phyloP scores from a whole-genome alignment of 2,113 vertebrate species.

The Nothoprocta pentlandii region DNA sequence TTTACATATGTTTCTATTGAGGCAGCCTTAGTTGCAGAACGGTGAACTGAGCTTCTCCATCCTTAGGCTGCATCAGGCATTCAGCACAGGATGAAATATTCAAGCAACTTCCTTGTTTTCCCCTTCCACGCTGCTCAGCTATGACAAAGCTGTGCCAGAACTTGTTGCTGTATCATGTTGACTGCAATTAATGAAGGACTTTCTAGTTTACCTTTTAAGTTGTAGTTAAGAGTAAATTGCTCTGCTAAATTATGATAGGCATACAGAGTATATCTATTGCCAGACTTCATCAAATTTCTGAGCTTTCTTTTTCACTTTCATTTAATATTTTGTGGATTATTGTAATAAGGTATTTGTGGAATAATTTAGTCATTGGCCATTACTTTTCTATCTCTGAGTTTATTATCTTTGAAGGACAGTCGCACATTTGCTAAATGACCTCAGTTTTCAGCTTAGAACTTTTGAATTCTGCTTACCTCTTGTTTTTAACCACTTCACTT shows the following conservation, averaged over 20 bases:
- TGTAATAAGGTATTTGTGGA: not conserved
- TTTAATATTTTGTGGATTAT: not conserved
- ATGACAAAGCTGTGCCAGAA: not conserved
- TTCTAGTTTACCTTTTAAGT: not conserved
- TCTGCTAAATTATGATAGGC: not conserved
- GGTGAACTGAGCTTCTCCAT: not conserved
- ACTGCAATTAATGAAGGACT: not conserved
- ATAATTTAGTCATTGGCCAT: not conserved
- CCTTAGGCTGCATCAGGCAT: not conserved
- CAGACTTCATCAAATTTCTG: not conserved
- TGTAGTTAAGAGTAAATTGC: not conserved
- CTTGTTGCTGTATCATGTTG: not conserved
- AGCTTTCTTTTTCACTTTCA: not conserved
- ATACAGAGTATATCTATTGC: not conserved
- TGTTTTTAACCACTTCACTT: not conserved
- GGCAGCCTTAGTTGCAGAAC: not conserved
- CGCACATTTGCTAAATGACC: not conserved
- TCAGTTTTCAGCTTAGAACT: not conserved
- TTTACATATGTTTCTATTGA: rapidly evolving
- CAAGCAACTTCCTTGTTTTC: not conserved
- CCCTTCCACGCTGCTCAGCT: not conserved
- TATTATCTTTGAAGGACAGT: not conserved
- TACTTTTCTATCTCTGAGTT: not conserved
- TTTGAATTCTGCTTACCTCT: not conserved
- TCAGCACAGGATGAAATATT: not conserved